Conservation (phyloP, 2,113 vertebrate species). For the Dromaius novaehollandiae region DNA sequence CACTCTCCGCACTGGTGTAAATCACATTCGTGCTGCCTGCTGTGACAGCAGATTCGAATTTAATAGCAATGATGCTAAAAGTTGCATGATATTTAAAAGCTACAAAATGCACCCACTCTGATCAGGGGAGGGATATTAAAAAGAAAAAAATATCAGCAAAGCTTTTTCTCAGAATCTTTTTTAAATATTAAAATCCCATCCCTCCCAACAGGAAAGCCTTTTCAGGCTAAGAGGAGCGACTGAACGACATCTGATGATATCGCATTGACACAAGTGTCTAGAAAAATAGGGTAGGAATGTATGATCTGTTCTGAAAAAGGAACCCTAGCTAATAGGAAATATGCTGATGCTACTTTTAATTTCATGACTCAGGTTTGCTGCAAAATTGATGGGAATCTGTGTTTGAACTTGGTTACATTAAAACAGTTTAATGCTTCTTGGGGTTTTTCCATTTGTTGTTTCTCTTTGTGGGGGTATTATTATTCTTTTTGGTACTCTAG, state of each 20-base stretch:
- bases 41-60: neutral
- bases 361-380: slow-evolving; percentile 64
- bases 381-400: slow-evolving; percentile 45
- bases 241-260: slow-evolving; percentile 58
- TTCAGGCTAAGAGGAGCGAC: slow-evolving; percentile 27
- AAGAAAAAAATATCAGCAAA: slow-evolving; percentile 19
- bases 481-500: neutral
- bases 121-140: slow-evolving; percentile 29
- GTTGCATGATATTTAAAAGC: slow-evolving; percentile 59
- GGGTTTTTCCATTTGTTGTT: neutral
- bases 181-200: slow-evolving; percentile 55
- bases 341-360: slow-evolving; percentile 65
- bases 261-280: slow-evolving; percentile 65
- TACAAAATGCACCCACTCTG: slow-evolving; percentile 43
- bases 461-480: neutral
- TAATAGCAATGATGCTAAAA: slow-evolving; percentile 1
- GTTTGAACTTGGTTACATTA: neutral
- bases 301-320: slow-evolving; percentile 60
- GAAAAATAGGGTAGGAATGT: slow-evolving; percentile 60
- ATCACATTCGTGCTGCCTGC: neutral
- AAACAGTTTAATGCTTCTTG: neutral
- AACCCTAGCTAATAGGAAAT: slow-evolving; percentile 51
- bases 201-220: slow-evolving; percentile 62
- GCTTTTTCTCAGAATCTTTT: neutral
- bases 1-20: neutral